Evolutionary conservation across 2,888 invertebrate species (phyloP), one percentile per base, ranked within the genome.

Genomic region (Philopedon plagiatum): DNA sequence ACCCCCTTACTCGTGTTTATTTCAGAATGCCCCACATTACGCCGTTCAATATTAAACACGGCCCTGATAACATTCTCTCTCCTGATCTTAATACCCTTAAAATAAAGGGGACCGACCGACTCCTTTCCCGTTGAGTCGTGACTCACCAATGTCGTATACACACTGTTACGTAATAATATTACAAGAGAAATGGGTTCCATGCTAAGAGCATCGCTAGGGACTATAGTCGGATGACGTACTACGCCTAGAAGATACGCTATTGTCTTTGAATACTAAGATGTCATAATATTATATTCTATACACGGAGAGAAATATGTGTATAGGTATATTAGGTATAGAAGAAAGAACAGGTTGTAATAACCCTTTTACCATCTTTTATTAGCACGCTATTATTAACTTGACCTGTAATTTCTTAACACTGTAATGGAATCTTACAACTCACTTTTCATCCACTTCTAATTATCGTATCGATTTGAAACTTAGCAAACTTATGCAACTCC

Each of bases 91-190:
- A 75, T 73, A 70, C 61, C 71, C 54, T 34, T 66, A 56, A 65
- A 56, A 44, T 58, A 75, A 74, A 74, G 73, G 77, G 76, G 75
- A 74, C 72, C 62, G 72, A 71, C 71, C 72, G 68, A 58, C 57
- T 58, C 58, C 19, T 58, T 58, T 23, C 39, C 51, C 51, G 39
- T 74, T 70, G 73, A 71, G 70, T 64, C 73, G 71, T 77, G 76
- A 76, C 75, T 77, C 77, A 77, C 75, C 54, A 63, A 44, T 39
- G 61, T 46, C 62, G 51, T 39, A 63, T 58, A 58, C 67, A 65
- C 61, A 60, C 65, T 63, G 60, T 73, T 54, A 69, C 49, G 65
- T 65, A 68, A 73, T 68, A 64, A 63, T 58, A 64, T 68, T 68
- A 73, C 63, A 51, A 56, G 62, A 51, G 63, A 41, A 49, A 49